Conservation (phyloP, 2,888 invertebrate genomes). For the Flexamia atlantica region DNA sequence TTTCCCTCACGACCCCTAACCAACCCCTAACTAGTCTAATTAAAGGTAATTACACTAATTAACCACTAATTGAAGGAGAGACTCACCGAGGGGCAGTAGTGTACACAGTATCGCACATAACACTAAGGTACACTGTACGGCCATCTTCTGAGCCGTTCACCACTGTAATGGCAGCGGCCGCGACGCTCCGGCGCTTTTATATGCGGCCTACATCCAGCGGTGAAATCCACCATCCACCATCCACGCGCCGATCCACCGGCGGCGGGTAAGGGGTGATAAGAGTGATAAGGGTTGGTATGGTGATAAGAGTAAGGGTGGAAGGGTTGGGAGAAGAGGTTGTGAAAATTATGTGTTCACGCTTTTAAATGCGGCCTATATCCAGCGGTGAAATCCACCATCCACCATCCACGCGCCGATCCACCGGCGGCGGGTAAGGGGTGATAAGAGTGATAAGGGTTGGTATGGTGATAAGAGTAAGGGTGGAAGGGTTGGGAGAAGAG, state of each 20-base stretch:
- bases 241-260: not conserved
- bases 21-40: slow-evolving; percentile 7
- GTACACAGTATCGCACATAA: slow-evolving; percentile 34
- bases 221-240: not conserved
- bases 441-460: too few relatives aligned
- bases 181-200: not conserved
- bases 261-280: too few relatives aligned
- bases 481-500: too few relatives aligned
- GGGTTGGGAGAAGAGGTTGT: too few relatives aligned
- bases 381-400: slow-evolving; percentile 20
- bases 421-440: too few relatives aligned
- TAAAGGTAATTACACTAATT: not conserved
- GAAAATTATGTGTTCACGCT: too few relatives aligned
- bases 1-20: too few relatives aligned
- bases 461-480: too few relatives aligned
- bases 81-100: slow-evolving; percentile 23
- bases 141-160: not conserved
- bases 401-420: not conserved
- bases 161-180: slow-evolving; percentile 37
- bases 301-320: too few relatives aligned
- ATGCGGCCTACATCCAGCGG: slow-evolving; percentile 53
- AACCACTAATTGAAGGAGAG: too few relatives aligned
- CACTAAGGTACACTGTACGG: slow-evolving; percentile 26
- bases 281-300: too few relatives aligned
- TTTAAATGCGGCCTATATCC: slow-evolving; percentile 54